Percentiles rank a stretch among this genome's conserved stretches.
These are phyloP conservation scores for Minunthozetes semirufus DNA, from an alignment of 2,888 invertebrate species.

Conservation along the genomic window DNA sequence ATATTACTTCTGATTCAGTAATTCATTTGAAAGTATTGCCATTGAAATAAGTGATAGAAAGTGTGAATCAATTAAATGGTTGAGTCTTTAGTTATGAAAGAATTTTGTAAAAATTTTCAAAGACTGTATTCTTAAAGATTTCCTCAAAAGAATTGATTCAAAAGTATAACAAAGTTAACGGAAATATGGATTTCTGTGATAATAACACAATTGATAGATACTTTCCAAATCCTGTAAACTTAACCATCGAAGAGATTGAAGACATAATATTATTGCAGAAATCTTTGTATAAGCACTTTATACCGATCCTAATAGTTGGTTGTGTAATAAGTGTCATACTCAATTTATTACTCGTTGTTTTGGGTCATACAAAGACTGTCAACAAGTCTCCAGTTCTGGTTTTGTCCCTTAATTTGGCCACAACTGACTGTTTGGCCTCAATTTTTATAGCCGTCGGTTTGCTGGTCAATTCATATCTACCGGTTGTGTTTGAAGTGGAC, in stretches of 20 bases:
- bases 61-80: too few relatives aligned
- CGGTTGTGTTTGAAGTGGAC: constrained; percentile 46
- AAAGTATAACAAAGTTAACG: neutral
- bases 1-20: too few relatives aligned
- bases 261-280: neutral
- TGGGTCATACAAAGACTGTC: constrained; percentile 27
- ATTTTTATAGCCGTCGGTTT: constrained; percentile 54
- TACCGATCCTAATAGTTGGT: constrained; percentile 35
- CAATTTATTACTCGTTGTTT: constrained; percentile 31
- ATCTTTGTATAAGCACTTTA: constrained; percentile 35
- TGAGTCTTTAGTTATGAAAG: too few relatives aligned
- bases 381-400: constrained; percentile 52
- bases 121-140: too few relatives aligned
- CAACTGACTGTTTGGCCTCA: constrained; percentile 57
- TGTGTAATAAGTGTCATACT: constrained; percentile 37
- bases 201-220: constrained; percentile 10
- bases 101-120: too few relatives aligned
- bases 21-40: too few relatives aligned
- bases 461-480: constrained; percentile 55
- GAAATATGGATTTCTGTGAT: constrained; percentile 32
- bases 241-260: constrained; percentile 13
- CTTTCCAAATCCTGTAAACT: neutral
- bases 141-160: neutral
- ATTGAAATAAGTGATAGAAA: too few relatives aligned
- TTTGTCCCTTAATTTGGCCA: constrained; percentile 57